These are phyloP conservation scores for Scotopteryx bipunctaria DNA, from an alignment of 2,888 invertebrate species.

Conservation along the genomic window DNA sequence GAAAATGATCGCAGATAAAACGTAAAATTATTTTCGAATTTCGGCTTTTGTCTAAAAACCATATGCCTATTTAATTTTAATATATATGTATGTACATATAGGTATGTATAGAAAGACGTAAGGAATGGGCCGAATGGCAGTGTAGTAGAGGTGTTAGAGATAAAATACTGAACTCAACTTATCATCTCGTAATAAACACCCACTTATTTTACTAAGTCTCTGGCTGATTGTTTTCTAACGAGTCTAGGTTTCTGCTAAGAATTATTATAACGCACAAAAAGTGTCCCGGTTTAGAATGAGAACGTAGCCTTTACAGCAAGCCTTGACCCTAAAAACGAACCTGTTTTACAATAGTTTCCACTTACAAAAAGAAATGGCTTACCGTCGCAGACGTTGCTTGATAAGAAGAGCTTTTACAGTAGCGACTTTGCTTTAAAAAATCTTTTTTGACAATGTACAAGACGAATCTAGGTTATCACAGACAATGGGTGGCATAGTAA, in stretches of 20 bases:
- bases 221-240: constrained; percentile 8
- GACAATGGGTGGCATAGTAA: not conserved
- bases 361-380: constrained; percentile 25
- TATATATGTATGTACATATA: too few species aligned
- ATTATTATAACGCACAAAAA: not conserved
- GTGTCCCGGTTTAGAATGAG: not conserved
- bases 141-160: too few species aligned
- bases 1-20: too few species aligned
- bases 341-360: constrained; percentile 24
- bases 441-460: not conserved
- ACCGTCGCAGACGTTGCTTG: constrained; percentile 17
- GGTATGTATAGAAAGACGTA: too few species aligned
- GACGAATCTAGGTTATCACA: not conserved
- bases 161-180: too few species aligned
- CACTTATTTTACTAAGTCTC: not conserved
- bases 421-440: not conserved
- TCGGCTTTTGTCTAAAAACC: not conserved
- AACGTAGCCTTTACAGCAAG: constrained; percentile 7
- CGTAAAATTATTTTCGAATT: not conserved
- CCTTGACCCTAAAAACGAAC: constrained; percentile 20
- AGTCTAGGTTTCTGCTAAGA: not conserved
- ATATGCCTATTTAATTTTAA: too few species aligned
- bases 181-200: too few species aligned
- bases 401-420: constrained; percentile 16
- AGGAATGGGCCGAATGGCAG: too few species aligned